These are phyloP conservation scores for Paraescarpia echinospica DNA, from an alignment of 1,140 invertebrate genomes.

Conservation along the genomic window DNA sequence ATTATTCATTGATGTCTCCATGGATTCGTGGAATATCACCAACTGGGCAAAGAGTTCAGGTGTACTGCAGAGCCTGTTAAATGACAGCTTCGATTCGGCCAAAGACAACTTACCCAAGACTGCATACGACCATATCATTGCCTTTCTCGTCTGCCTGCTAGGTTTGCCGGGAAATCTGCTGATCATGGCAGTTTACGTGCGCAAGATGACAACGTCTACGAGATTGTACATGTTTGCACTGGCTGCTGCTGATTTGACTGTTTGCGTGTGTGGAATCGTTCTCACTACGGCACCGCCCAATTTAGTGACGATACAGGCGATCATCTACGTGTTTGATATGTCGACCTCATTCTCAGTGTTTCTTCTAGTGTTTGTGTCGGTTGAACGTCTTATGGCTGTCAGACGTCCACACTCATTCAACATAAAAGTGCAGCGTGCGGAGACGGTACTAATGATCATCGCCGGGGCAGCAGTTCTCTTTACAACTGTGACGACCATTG, in stretches of 20 bases:
- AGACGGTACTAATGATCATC: neutral
- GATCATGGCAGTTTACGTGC: neutral
- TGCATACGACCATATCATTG: neutral
- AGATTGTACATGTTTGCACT: neutral
- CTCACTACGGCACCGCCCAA: neutral
- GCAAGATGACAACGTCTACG: constrained; percentile 17
- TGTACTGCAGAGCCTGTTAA: neutral
- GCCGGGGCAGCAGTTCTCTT: neutral
- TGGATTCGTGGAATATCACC: neutral
- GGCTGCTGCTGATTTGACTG: neutral
- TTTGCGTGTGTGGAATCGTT: neutral
- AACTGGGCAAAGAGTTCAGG: neutral
- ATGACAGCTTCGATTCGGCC: neutral
- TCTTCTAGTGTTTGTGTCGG: neutral
- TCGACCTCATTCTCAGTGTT: neutral
- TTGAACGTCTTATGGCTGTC: neutral
- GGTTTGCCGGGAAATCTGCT: neutral
- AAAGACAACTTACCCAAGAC: neutral
- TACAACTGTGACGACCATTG: neutral
- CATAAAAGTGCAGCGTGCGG: neutral
- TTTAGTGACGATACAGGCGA: neutral
- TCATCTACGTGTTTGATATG: neutral
- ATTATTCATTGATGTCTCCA: neutral
- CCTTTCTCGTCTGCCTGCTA: neutral
- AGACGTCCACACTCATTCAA: neutral